A percentile compares a stretch with the other conserved stretches of the same genome.
phyloP scores from a whole-genome alignment of 1,140 invertebrate species.

The Drosophila pruinosa region DNA sequence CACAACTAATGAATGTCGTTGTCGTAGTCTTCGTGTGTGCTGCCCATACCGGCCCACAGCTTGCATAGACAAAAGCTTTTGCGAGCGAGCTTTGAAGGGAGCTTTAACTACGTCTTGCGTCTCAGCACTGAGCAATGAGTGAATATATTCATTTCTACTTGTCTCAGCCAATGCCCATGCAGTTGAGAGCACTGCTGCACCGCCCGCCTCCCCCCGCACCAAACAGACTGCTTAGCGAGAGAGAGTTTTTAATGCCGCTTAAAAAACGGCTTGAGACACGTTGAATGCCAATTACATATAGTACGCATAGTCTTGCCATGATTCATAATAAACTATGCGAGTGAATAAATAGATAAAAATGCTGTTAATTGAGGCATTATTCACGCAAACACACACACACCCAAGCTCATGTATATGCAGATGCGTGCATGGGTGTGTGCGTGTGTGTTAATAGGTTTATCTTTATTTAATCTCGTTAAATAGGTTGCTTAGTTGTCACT shows the following conservation, averaged over 20 bases:
- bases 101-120: slow-evolving; percentile 29
- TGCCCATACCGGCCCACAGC: neutral
- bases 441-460: slow-evolving; percentile 47
- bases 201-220: too few relatives aligned
- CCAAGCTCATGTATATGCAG: neutral
- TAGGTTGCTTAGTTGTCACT: slow-evolving; percentile 33
- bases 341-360: slow-evolving; percentile 4
- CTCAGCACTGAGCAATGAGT: too few relatives aligned
- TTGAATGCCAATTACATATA: neutral
- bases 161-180: too few relatives aligned
- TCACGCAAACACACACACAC: neutral
- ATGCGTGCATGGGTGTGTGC: neutral
- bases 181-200: too few relatives aligned
- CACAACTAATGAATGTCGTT: slow-evolving; percentile 6
- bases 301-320: slow-evolving; percentile 8
- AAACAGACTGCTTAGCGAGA: too few relatives aligned
- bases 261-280: neutral
- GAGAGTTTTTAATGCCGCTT: too few relatives aligned
- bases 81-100: slow-evolving; percentile 52
- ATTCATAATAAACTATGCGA: slow-evolving; percentile 3
- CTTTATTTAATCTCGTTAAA: slow-evolving; percentile 78
- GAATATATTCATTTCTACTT: too few relatives aligned
- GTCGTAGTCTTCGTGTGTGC: neutral
- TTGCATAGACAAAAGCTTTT: slow-evolving; percentile 16
- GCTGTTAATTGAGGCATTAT: slow-evolving; percentile 16